These are phyloP conservation scores for Apteryx mantelli DNA, from an alignment of 2,113 vertebrate genomes.

Conservation along the genomic window DNA sequence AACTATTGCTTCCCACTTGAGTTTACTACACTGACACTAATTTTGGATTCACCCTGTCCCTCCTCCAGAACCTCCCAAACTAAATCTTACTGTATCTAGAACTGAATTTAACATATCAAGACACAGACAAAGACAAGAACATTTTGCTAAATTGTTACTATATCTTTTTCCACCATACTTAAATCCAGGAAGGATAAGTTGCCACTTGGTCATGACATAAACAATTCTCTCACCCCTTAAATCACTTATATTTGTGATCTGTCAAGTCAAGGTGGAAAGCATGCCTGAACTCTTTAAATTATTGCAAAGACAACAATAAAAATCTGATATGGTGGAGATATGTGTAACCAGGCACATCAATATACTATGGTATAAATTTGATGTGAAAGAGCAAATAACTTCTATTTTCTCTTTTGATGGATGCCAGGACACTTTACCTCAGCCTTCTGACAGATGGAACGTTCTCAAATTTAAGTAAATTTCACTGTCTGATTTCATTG, in stretches of 20 bases:
- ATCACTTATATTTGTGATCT: slow-evolving; percentile 37
- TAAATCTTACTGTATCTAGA: neutral
- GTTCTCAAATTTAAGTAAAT: slow-evolving; percentile 53
- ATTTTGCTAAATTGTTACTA: neutral
- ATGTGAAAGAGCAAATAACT: slow-evolving; percentile 71
- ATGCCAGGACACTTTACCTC: slow-evolving; percentile 74
- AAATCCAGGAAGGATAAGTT: neutral
- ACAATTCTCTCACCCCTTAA: neutral
- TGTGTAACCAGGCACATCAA: slow-evolving; percentile 44
- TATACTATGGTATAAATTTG: slow-evolving; percentile 46
- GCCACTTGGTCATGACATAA: neutral
- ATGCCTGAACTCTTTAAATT: slow-evolving; percentile 25
- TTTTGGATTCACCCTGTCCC: neutral
- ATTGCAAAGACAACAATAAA: slow-evolving; percentile 52
- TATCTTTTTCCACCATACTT: neutral
- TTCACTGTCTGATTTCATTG: slow-evolving; percentile 65
- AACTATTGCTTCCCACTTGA: neutral
- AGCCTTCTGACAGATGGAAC: slow-evolving; percentile 67
- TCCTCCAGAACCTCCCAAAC: neutral
- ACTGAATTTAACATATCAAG: neutral
- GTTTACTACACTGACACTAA: neutral
- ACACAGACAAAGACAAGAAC: neutral
- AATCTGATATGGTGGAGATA: slow-evolving; percentile 24
- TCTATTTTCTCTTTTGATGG: slow-evolving; percentile 58
- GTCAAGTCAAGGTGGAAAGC: slow-evolving; percentile 26